Evolutionary conservation across 30 jellyfish, hydroid and myxozoan genomes (phyloP).

Genomic region (Clytia hemisphaerica): DNA sequence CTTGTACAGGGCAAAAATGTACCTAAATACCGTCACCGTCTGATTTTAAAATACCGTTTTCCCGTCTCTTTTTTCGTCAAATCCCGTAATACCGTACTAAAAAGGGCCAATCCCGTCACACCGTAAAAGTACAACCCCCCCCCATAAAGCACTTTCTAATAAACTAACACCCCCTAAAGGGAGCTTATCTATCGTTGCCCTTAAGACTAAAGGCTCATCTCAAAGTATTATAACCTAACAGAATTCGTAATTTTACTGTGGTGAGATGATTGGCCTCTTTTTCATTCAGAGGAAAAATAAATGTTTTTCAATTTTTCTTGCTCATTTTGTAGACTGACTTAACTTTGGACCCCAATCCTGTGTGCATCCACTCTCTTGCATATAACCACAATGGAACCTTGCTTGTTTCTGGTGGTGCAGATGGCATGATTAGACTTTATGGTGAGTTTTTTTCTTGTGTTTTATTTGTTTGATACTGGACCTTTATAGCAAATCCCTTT

Average conservation of each 20-base stretch:
- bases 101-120: no score
- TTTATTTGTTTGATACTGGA: neutral
- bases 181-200: no score
- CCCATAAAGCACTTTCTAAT: no score
- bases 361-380: conserved; percentile 68
- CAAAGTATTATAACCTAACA: neutral
- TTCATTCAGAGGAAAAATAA: neutral
- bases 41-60: no score
- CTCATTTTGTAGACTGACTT: conserved; percentile 68
- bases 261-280: no score
- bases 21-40: no score
- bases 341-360: conserved; percentile 80
- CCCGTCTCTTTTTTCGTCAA: no score
- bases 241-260: neutral
- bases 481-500: neutral
- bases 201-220: neutral
- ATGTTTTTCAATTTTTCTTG: neutral
- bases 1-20: no score
- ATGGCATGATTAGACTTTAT: conserved; percentile 90
- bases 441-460: conserved; percentile 38
- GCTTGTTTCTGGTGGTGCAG: conserved; percentile 89
- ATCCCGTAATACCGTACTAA: no score
- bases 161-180: no score
- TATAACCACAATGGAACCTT: conserved; percentile 84
- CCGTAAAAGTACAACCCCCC: no score